These are phyloP conservation scores for Selenia dentaria DNA, from an alignment of 2,888 invertebrate species.

Conservation along the genomic window DNA sequence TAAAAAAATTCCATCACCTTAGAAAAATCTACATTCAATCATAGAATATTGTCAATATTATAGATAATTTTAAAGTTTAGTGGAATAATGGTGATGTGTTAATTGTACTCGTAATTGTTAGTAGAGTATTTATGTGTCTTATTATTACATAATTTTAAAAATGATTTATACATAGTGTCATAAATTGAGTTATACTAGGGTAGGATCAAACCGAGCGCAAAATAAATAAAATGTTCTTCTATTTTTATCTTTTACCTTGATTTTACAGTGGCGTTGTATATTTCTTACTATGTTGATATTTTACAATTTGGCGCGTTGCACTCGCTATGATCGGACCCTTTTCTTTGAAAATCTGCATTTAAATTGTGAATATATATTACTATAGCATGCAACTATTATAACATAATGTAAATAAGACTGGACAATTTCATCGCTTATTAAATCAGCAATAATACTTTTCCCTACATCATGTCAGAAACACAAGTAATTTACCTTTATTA, in stretches of 20 bases:
- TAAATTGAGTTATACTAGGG: constrained; percentile 17
- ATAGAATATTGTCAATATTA: constrained; percentile 5
- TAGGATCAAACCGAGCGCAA: constrained; percentile 45
- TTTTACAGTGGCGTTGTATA: not conserved
- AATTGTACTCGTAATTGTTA: too few species aligned
- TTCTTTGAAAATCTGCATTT: constrained; percentile 23
- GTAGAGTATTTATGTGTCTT: constrained; percentile 4
- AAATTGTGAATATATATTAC: constrained; percentile 31
- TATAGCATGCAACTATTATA: constrained; percentile 24
- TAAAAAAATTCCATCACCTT: not conserved
- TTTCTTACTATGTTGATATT: constrained; percentile 1
- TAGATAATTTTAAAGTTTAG: constrained; percentile 12
- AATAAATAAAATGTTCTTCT: constrained; percentile 2
- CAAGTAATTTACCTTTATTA: constrained; percentile 41
- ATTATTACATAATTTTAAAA: constrained; percentile 1
- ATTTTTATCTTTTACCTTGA: not conserved
- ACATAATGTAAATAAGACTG: constrained; percentile 45
- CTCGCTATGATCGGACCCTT: constrained; percentile 46
- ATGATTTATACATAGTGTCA: constrained; percentile 1
- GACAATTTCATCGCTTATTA: constrained; percentile 29
- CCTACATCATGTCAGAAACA: constrained; percentile 37
- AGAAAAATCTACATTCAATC: constrained; percentile 4
- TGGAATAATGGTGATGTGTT: constrained; percentile 9
- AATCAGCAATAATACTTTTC: constrained; percentile 42
- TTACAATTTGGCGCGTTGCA: constrained; percentile 24